A percentile compares a stretch with the other conserved stretches of the same genome.
Evolutionary conservation across 2,113 vertebrate genomes (phyloP).

Genomic region (Oenanthe melanoleuca): DNA sequence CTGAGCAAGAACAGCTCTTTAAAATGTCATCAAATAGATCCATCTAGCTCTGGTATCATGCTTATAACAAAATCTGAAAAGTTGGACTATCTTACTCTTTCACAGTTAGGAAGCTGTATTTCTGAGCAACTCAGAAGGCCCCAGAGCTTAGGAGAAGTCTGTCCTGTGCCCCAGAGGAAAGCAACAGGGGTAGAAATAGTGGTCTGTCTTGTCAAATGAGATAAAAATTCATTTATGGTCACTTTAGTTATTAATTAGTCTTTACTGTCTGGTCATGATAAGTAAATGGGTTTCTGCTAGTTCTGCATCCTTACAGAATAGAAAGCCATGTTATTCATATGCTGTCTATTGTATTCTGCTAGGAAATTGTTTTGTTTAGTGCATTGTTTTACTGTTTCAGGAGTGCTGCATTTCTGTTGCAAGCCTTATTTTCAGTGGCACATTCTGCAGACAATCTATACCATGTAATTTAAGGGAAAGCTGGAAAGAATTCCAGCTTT

Average conservation of each 20-base stretch:
- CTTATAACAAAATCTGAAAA: background rate
- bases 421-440: background rate
- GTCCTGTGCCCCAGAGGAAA: background rate
- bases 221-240: slow-evolving; percentile 17
- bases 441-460: background rate
- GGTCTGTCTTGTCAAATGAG: background rate
- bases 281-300: background rate
- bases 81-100: background rate
- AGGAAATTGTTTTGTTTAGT: background rate
- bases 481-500: background rate
- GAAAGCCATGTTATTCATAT: background rate
- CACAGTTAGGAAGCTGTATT: background rate
- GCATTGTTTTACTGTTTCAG: background rate
- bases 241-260: slow-evolving; percentile 6
- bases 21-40: background rate
- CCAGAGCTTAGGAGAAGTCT: background rate
- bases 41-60: background rate
- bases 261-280: slow-evolving; percentile 11
- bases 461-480: background rate
- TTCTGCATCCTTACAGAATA: background rate
- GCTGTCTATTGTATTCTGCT: background rate
- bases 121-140: background rate
- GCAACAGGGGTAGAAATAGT: background rate
- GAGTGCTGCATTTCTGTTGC: background rate
- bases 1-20: background rate